Conservation (phyloP, 2,113 vertebrate species). For the Hemiprocne comata region DNA sequence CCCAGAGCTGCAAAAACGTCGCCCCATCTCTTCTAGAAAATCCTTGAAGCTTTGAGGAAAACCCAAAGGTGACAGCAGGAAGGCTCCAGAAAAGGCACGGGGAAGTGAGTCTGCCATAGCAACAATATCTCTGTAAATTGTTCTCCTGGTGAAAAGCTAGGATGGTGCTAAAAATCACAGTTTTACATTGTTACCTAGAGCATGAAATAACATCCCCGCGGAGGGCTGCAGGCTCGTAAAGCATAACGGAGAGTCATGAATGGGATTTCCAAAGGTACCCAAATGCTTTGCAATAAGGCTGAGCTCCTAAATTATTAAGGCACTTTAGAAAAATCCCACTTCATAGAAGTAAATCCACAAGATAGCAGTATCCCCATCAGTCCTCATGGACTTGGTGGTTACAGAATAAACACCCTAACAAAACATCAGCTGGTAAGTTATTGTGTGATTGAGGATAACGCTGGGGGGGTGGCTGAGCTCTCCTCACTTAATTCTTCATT, state of each 20-base stretch:
- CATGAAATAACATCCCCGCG: neutral
- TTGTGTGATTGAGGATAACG: neutral
- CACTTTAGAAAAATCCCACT: neutral
- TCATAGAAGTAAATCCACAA: neutral
- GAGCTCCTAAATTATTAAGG: neutral
- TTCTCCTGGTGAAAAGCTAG: neutral
- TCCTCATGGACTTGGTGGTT: neutral
- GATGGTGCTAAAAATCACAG: neutral
- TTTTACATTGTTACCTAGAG: neutral
- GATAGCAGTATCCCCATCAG: neutral
- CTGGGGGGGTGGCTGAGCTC: neutral
- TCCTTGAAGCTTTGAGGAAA: neutral
- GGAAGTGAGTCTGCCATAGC: neutral
- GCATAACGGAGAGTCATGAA: neutral
- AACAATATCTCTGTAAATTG: neutral
- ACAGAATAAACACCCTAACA: neutral
- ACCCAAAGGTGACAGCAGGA: neutral
- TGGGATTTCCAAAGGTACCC: neutral
- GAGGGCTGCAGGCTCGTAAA: neutral
- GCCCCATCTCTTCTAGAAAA: neutral
- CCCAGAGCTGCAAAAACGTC: accelerated
- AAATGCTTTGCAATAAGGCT: neutral
- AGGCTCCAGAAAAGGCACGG: neutral
- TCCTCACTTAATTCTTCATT: neutral
- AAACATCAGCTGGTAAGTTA: neutral